Base-by-base conservation (phyloP, 2,888 invertebrate species). In the Rhorus exstirpatorius region DNA sequence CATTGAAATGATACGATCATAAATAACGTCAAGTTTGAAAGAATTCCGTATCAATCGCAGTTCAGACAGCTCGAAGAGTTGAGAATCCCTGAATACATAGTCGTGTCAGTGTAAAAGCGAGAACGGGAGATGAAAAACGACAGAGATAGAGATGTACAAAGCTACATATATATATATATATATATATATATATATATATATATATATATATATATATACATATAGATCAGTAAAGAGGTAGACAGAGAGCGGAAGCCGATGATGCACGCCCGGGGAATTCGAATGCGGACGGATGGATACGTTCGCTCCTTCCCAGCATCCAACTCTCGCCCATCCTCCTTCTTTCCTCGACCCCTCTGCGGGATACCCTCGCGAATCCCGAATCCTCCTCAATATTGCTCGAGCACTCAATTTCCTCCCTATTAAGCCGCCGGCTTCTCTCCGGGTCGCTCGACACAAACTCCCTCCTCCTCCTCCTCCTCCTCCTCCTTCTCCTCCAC, bases 391-490 rank as follows among this genome's bases (percentile, higher is more conserved):
- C 92, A 92, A 93, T 93, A 93, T 93, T 92, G 91, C 92, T 92
- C 91, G 90, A 92, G 92, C 92, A 93, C 92, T 92, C 92, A 92
- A 93, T 93, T 93, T 93, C 92, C 92, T 92, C 92, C 92, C 92
- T 93, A 92, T 93, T 93, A 93, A 92, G 92, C 92, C 90, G 89
- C 91, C 89, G 90, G 90, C 90, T 91, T 90, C 91, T 89, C 89
- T 60, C 72, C 83, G 41, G 72, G 61, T 79, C 79, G 79, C 81
- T 87, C 89, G 87, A 85, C 87, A 83, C 80, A 83, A 76, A 82
- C 83, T 78, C 83, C 78, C 82, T 83, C 86, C 68, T 65, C 44
- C 41, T 65, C 24, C 71, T 67, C 41, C 78, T 74, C 58, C 21
- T 53, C 63, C 58, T 82, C 61, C 65, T 78, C 71, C 67, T 49